Base-by-base conservation (phyloP, 1,140 invertebrate genomes). In the Trichoplusia ni region DNA sequence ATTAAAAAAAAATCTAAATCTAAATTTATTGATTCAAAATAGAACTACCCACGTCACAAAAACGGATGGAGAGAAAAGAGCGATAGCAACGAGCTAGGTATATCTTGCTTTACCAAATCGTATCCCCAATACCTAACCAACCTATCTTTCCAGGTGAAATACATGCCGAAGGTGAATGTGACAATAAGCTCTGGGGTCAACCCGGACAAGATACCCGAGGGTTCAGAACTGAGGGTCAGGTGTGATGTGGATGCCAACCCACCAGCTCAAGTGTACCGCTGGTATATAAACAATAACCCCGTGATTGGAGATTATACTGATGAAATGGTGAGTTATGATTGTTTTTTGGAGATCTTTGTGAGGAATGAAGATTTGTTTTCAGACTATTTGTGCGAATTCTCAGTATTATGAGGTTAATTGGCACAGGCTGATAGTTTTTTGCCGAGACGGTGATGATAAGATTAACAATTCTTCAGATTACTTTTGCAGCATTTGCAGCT, bases 171-270 rank as follows among this genome's bases (percentile, higher is more conserved):
- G 91, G 95, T 96, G 38, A 92, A 93, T 1, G 90, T 96, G 0
- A 92, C 92, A 9, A 92, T 95, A 21, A 91, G 93, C 46, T 93
- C 93, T 0, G 94, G 93, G 2, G 90, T 92, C 1, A 59, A 75
- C 2, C 93, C 93, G 38, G 93, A 92, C 2, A 92, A 93, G 59
- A 94, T 98, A 69, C 92, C 94, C 8, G 97, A 98, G 91, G 94
- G 95, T n/a, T 93, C 94, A 31, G 95, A 96, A 79, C 95, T 79
- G 0, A 75, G 84, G 46, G 69, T 90, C 53, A 64, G 67, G 33
- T 99, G 98, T 79, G 91, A 93, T 65, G 96, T 96, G 1, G 95
- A 97, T 51, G 96, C 96, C 0, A 98, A 98, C 92, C 98, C 98
- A 1, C 82, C 93, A 0, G 92, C 95, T 21, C 93, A 97, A 23